A percentile compares a stretch with the other conserved stretches of the same genome.
Evolutionary conservation across 2,888 invertebrate species (phyloP).

Genomic region (Lomographa bimaculata): DNA sequence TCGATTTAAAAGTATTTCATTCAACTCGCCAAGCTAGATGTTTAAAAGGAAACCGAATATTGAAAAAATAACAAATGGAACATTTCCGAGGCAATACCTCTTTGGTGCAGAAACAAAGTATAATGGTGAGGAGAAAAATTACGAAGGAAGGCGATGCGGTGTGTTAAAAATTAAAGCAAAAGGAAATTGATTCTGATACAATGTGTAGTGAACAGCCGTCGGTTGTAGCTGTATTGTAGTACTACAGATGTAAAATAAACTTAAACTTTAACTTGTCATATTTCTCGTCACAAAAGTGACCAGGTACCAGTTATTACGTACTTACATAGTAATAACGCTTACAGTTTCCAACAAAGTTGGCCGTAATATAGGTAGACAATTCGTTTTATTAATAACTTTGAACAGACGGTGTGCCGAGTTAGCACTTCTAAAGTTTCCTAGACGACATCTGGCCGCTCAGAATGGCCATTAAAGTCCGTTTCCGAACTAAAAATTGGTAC

Average conservation of each 20-base stretch:
- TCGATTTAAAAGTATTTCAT: constrained; percentile 21
- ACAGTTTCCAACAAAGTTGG: constrained; percentile 29
- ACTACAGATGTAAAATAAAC: too few relatives aligned
- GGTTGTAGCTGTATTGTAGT: too few relatives aligned
- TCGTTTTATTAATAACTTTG: constrained; percentile 49
- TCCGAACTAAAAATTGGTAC: constrained; percentile 41
- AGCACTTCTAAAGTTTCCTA: constrained; percentile 44
- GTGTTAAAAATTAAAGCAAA: constrained; percentile 56
- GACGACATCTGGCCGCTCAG: constrained; percentile 50
- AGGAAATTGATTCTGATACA: constrained; percentile 52
- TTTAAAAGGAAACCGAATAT: constrained; percentile 42
- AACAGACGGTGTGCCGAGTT: constrained; percentile 42
- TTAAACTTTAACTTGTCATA: too few relatives aligned
- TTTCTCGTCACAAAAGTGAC: too few relatives aligned
- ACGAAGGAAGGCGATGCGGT: constrained; percentile 49
- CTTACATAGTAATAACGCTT: constrained; percentile 13
- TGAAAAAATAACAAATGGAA: constrained; percentile 47
- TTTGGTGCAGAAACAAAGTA: constrained; percentile 62
- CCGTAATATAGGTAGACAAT: constrained; percentile 46
- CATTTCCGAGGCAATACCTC: constrained; percentile 48
- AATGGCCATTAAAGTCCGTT: constrained; percentile 52
- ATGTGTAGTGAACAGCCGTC: constrained; percentile 50
- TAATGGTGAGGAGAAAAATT: constrained; percentile 68
- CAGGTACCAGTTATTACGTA: constrained; percentile 3
- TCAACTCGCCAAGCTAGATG: constrained; percentile 16